These are phyloP conservation scores for Micrasema minimum DNA, from an alignment of 1,140 invertebrate species.

Conservation along the genomic window DNA sequence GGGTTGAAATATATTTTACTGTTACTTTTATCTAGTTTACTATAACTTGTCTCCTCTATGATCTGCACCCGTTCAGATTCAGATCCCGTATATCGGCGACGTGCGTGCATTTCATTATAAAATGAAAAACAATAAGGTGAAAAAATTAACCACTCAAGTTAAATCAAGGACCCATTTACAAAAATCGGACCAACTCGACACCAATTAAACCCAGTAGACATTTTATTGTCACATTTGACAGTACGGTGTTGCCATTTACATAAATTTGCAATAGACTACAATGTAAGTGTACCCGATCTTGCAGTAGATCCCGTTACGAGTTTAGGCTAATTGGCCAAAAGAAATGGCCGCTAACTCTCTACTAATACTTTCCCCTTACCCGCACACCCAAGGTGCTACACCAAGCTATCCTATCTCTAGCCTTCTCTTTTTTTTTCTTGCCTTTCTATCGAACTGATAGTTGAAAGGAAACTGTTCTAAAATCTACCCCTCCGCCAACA, in stretches of 20 bases:
- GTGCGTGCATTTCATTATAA: slow-evolving; percentile 66
- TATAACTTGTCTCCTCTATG: slow-evolving; percentile 59
- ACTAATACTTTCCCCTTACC: too few species aligned
- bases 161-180: slow-evolving; percentile 13
- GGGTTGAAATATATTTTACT: slow-evolving; percentile 47
- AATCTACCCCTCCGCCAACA: too few species aligned
- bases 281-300: too few species aligned
- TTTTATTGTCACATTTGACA: slow-evolving; percentile 30
- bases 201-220: slow-evolving; percentile 18
- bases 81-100: slow-evolving; percentile 63
- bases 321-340: too few species aligned
- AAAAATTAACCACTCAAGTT: slow-evolving; percentile 15
- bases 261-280: too few species aligned
- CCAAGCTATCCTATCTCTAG: too few species aligned
- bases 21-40: slow-evolving; percentile 65
- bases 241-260: not conserved
- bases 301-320: too few species aligned
- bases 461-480: too few species aligned
- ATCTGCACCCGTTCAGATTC: slow-evolving; percentile 59
- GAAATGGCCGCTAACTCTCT: too few species aligned
- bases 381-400: too few species aligned
- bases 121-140: slow-evolving; percentile 23
- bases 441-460: too few species aligned
- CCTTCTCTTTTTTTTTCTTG: too few species aligned
- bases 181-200: slow-evolving; percentile 15